These are phyloP conservation scores for Rutpela maculata DNA, from an alignment of 2,888 invertebrate genomes.

Conservation along the genomic window DNA sequence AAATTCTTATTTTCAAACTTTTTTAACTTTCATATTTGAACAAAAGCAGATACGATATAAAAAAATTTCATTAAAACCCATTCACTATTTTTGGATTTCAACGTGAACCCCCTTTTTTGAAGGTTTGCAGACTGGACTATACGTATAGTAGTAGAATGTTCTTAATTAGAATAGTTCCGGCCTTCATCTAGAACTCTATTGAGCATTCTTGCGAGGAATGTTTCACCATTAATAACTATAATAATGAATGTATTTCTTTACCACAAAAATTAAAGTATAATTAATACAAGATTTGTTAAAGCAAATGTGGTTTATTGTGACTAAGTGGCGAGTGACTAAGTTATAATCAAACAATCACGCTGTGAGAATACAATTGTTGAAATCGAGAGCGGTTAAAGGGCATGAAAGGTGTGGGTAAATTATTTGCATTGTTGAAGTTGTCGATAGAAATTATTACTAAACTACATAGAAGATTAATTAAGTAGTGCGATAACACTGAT, in stretches of 20 bases:
- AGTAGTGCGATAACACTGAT: too few relatives aligned
- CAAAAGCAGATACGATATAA: too few relatives aligned
- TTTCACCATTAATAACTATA: constrained; percentile 3
- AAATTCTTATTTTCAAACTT: too few relatives aligned
- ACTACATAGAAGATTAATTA: background rate
- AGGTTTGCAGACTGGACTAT: too few relatives aligned
- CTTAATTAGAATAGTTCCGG: background rate
- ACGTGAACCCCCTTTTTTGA: too few relatives aligned
- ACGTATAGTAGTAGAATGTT: constrained; percentile 11
- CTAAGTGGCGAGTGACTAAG: background rate
- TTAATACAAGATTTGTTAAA: constrained; percentile 1
- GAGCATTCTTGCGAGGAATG: background rate
- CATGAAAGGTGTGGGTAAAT: background rate
- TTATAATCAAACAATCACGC: background rate
- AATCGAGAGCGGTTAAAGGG: background rate
- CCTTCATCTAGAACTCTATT: constrained; percentile 17
- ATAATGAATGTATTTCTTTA: background rate
- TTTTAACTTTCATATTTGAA: too few relatives aligned
- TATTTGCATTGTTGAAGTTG: background rate
- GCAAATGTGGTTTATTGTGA: background rate
- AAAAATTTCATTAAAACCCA: too few relatives aligned
- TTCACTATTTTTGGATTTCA: too few relatives aligned
- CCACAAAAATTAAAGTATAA: background rate
- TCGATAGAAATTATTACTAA: background rate
- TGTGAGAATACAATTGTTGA: background rate